Percentiles rank a stretch among this genome's conserved stretches.
These are phyloP conservation scores for Esox niger DNA, from an alignment of 2,113 vertebrate species.

Conservation along the genomic window DNA sequence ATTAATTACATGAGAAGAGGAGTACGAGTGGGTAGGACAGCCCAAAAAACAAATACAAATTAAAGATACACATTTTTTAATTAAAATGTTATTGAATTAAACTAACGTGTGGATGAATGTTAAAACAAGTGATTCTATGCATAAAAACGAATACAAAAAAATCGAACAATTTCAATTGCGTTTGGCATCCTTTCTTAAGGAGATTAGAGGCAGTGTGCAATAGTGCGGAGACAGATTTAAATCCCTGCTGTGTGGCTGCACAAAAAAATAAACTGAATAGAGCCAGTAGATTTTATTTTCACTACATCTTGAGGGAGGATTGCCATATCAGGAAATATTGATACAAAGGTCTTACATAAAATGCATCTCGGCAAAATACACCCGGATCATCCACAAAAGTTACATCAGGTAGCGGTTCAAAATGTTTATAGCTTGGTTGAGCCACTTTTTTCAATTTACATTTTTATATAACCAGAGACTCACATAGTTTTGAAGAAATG, in stretches of 20 bases:
- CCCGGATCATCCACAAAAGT: background rate
- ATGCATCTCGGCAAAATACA: background rate
- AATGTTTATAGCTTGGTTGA: background rate
- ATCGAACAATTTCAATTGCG: too few species aligned
- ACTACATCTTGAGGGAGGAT: too few species aligned
- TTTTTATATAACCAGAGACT: conserved; percentile 23
- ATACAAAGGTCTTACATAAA: background rate
- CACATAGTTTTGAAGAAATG: conserved; percentile 22
- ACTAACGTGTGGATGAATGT: background rate
- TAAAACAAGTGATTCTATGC: background rate
- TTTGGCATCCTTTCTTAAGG: too few species aligned
- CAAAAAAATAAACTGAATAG: background rate
- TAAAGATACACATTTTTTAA: background rate
- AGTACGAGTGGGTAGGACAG: background rate
- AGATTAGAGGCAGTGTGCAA: background rate
- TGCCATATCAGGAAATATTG: too few species aligned
- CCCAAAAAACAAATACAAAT: background rate
- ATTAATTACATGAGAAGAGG: conserved; percentile 18
- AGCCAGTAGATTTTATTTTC: background rate
- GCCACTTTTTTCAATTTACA: background rate
- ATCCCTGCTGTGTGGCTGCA: background rate
- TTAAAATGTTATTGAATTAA: background rate
- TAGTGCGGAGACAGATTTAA: background rate
- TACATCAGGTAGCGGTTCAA: background rate
- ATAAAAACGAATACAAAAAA: background rate